Evolutionary conservation across 2,888 invertebrate genomes (phyloP).

Genomic region (Hyposoter didymator): DNA sequence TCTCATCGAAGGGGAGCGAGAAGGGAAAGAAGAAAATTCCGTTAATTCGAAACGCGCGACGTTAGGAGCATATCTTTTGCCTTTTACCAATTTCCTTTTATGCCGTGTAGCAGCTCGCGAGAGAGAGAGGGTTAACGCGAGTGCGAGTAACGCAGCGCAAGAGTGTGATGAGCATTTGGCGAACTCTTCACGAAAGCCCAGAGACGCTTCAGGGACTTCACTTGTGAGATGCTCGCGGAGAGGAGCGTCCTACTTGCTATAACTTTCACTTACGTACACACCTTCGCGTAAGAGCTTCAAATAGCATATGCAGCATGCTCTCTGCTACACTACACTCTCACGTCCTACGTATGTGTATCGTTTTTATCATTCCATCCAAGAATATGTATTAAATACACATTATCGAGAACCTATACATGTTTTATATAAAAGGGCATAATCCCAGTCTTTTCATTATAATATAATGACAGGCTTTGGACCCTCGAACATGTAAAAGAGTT

Average conservation of each 20-base stretch:
- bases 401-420: slow-evolving; percentile 7
- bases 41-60: slow-evolving; percentile 37
- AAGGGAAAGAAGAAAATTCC: slow-evolving; percentile 2
- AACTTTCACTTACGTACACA: slow-evolving; percentile 81
- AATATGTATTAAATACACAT: slow-evolving; percentile 26
- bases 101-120: not conserved
- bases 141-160: slow-evolving; percentile 38
- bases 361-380: slow-evolving; percentile 14
- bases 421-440: not conserved
- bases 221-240: slow-evolving; percentile 52
- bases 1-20: not conserved
- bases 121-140: not conserved
- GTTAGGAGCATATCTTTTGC: slow-evolving; percentile 48
- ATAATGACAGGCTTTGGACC: not conserved
- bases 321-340: not conserved
- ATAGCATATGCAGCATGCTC: slow-evolving; percentile 65
- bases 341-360: slow-evolving; percentile 22
- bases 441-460: not conserved
- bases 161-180: slow-evolving; percentile 79
- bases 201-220: slow-evolving; percentile 74
- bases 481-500: not conserved
- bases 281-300: slow-evolving; percentile 82
- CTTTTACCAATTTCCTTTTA: slow-evolving; percentile 49
- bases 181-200: slow-evolving; percentile 74
- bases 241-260: slow-evolving; percentile 81